Evolutionary conservation across 1,140 invertebrate genomes (phyloP).

Genomic region (Hydropsyche tenuis): DNA sequence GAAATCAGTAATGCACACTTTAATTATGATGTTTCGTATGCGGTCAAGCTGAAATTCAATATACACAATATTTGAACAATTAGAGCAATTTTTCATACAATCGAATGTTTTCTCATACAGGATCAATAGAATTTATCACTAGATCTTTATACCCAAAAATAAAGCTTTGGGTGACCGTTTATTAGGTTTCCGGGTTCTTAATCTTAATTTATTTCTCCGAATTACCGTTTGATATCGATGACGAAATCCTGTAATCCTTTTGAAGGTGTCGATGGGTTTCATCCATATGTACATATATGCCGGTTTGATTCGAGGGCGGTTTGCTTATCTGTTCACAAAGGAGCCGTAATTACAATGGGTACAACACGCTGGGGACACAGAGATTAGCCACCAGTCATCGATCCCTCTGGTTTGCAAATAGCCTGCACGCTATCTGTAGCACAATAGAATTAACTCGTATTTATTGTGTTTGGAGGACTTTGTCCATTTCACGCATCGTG

Average conservation of each 20-base stretch:
- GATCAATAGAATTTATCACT: no score
- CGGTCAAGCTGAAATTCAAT: background rate
- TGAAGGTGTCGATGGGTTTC: slow-evolving; percentile 7
- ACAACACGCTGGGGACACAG: slow-evolving; percentile 38
- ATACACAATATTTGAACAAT: no score
- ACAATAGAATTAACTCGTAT: slow-evolving; percentile 39
- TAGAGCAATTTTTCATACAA: no score
- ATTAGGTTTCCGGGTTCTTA: no score
- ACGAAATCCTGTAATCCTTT: slow-evolving; percentile 5
- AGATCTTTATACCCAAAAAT: no score
- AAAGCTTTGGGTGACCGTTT: no score
- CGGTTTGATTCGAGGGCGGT: slow-evolving; percentile 30
- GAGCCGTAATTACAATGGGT: slow-evolving; percentile 44
- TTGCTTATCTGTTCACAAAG: slow-evolving; percentile 47
- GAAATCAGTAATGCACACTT: slow-evolving; percentile 40
- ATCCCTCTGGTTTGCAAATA: background rate
- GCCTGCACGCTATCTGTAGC: slow-evolving; percentile 6
- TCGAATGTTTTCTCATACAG: no score
- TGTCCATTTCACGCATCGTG: background rate
- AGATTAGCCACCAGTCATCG: slow-evolving; percentile 24
- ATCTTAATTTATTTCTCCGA: no score
- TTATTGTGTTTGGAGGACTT: slow-evolving; percentile 2
- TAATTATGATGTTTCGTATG: slow-evolving; percentile 11
- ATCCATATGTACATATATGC: no score
- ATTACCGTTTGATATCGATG: no score